A percentile compares a stretch with the other conserved stretches of the same genome.
phyloP scores from a whole-genome alignment of 2,113 vertebrate species.

The Cygnus buccinator region DNA sequence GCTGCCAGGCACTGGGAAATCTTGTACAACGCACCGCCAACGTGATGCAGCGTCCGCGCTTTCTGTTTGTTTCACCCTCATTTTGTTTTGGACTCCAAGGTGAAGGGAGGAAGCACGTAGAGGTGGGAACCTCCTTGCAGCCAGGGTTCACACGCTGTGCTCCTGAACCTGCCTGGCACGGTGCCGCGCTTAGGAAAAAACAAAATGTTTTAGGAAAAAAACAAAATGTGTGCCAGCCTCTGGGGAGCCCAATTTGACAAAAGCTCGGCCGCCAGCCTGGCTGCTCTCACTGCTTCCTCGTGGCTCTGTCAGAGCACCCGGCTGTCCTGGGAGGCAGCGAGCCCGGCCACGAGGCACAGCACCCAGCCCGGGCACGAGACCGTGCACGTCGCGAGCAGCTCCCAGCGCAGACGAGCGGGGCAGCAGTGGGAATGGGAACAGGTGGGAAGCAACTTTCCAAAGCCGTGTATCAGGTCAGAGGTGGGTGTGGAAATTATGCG shows the following conservation, averaged over 20 bases:
- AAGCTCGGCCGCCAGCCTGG: not conserved
- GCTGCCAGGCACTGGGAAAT: not conserved
- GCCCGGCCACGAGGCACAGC: accelerated
- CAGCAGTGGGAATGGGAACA: accelerated
- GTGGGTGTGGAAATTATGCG: not conserved
- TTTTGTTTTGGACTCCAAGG: not conserved
- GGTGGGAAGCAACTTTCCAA: accelerated
- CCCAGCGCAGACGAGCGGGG: accelerated
- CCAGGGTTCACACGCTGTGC: not conserved
- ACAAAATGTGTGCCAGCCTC: not conserved
- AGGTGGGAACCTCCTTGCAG: not conserved
- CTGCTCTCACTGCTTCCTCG: not conserved
- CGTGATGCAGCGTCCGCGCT: not conserved
- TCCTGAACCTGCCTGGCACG: not conserved
- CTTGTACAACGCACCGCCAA: accelerated
- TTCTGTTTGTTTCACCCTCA: not conserved
- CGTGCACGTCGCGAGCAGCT: accelerated
- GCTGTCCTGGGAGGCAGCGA: accelerated
- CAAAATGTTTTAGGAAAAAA: not conserved
- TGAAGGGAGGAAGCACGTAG: not conserved
- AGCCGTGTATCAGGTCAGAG: accelerated
- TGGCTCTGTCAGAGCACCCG: not conserved
- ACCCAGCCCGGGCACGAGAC: not conserved
- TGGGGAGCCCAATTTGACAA: not conserved
- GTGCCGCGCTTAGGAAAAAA: not conserved